These are phyloP conservation scores for Athetis lepigone DNA, from an alignment of 2,888 invertebrate species.

Conservation along the genomic window DNA sequence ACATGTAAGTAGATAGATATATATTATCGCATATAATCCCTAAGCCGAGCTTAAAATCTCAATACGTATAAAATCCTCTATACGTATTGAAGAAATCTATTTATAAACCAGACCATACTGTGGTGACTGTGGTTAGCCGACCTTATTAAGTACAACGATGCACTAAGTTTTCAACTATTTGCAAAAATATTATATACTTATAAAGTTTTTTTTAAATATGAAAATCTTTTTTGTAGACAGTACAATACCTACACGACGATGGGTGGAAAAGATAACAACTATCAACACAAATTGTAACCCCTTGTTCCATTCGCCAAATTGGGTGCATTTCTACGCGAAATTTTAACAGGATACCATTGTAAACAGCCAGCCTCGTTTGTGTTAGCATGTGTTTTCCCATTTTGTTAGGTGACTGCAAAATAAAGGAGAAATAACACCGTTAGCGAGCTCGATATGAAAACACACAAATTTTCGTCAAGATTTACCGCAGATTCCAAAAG, in stretches of 20 bases:
- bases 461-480: slow-evolving; percentile 33
- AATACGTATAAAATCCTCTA: slow-evolving; percentile 2
- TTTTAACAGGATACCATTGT: slow-evolving; percentile 82
- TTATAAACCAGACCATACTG: neutral
- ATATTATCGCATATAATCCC: slow-evolving; percentile 4
- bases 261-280: slow-evolving; percentile 84
- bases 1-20: neutral
- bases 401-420: slow-evolving; percentile 26
- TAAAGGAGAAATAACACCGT: slow-evolving; percentile 21
- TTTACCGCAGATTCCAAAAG: slow-evolving; percentile 43
- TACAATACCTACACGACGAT: slow-evolving; percentile 78
- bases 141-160: neutral
- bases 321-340: slow-evolving; percentile 86
- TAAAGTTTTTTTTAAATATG: neutral
- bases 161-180: neutral
- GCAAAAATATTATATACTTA: neutral
- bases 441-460: slow-evolving; percentile 28
- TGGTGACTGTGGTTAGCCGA: neutral
- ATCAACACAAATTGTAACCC: slow-evolving; percentile 87
- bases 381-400: slow-evolving; percentile 61
- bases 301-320: slow-evolving; percentile 86
- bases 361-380: slow-evolving; percentile 72
- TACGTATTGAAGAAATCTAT: neutral
- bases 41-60: neutral
- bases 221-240: slow-evolving; percentile 72